Evolutionary conservation across 2,888 invertebrate species (phyloP).

Genomic region (Hirtodrosophila confusa): DNA sequence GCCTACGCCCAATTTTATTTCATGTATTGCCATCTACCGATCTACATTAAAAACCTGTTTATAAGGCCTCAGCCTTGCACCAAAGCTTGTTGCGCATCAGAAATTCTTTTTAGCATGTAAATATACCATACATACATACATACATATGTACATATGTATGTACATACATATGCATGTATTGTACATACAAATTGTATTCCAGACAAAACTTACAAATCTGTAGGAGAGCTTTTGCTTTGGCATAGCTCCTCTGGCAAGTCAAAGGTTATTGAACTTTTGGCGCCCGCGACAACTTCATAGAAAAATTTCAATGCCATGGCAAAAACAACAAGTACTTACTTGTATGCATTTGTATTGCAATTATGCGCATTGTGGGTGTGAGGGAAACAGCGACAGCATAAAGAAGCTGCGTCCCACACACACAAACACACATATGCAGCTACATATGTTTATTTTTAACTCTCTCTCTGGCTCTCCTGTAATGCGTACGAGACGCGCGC

Average conservation of each 20-base stretch:
- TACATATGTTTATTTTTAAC: conserved; percentile 69
- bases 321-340: conserved; percentile 40
- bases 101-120: conserved; percentile 28
- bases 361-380: conserved; percentile 61
- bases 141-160: conserved; percentile 1
- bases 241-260: conserved; percentile 56
- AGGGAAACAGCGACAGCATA: conserved; percentile 48
- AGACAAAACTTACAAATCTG: conserved; percentile 16
- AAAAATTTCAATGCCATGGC: conserved; percentile 81
- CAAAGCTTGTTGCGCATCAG: conserved; percentile 58
- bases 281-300: conserved; percentile 73
- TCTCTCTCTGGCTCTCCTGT: conserved; percentile 40
- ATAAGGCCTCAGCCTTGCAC: conserved; percentile 22
- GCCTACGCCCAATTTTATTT: conserved; percentile 18
- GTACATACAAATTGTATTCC: conserved; percentile 18
- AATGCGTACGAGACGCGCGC: conserved; percentile 55
- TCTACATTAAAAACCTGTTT: conserved; percentile 51
- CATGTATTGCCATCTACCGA: conserved; percentile 20
- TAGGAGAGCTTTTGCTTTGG: conserved; percentile 53
- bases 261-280: conserved; percentile 80
- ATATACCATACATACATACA: conserved; percentile 15
- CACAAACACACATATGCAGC: conserved; percentile 22
- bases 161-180: conserved; percentile 2
- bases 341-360: conserved; percentile 52
- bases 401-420: conserved; percentile 53